These are phyloP conservation scores for Steinernema carpocapsae DNA, from an alignment of 2,888 invertebrate species.

Conservation along the genomic window DNA sequence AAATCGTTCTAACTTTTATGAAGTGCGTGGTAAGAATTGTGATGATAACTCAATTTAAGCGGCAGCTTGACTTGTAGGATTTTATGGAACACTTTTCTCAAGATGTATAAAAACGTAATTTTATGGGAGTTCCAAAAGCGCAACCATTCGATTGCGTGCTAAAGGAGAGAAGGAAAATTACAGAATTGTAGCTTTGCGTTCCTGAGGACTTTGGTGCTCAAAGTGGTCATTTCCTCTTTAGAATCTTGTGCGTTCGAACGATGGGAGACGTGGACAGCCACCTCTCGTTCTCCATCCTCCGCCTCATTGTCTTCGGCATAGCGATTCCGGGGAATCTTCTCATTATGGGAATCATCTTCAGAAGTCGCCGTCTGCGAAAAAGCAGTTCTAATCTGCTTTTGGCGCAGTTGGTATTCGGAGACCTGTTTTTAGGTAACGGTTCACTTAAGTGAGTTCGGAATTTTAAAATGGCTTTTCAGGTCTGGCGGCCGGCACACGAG, in stretches of 20 bases:
- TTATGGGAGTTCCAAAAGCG: no score
- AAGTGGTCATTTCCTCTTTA: background rate
- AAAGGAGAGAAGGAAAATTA: no score
- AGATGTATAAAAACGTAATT: no score
- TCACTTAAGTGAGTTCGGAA: no score
- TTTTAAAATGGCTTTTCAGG: background rate
- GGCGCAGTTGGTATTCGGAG: slow-evolving; percentile 11
- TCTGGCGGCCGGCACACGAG: slow-evolving; percentile 1
- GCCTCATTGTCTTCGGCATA: background rate
- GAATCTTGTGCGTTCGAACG: background rate
- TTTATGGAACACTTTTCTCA: no score
- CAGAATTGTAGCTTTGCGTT: no score
- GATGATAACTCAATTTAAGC: no score
- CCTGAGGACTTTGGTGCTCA: no score
- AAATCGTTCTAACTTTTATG: no score
- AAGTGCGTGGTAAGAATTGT: no score
- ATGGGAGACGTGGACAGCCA: slow-evolving; percentile 3
- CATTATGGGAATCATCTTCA: background rate
- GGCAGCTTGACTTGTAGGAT: no score
- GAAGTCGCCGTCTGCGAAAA: slow-evolving; percentile 13
- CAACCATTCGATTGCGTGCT: no score
- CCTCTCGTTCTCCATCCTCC: slow-evolving; percentile 27
- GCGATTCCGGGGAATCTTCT: background rate
- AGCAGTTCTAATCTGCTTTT: slow-evolving; percentile 13
- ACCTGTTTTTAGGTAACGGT: slow-evolving; percentile 10